Evolutionary conservation across 2,888 invertebrate species (phyloP).

Genomic region (Caenorhabditis sp.): DNA sequence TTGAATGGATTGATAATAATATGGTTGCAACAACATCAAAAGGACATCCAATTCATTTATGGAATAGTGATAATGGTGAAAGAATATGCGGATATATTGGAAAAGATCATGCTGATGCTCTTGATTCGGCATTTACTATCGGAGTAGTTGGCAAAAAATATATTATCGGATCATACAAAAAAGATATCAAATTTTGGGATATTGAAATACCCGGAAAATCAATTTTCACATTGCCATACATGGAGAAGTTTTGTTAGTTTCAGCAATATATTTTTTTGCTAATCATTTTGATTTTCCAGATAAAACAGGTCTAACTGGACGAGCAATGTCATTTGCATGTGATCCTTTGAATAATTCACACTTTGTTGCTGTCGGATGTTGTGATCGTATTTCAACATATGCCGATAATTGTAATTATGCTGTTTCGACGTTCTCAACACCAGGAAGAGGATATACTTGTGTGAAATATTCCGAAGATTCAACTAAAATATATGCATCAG

Average conservation of each 20-base stretch:
- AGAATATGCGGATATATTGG: constrained; percentile 14
- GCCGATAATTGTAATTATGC: constrained; percentile 17
- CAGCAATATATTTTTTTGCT: too few relatives aligned
- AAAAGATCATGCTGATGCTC: constrained; percentile 30
- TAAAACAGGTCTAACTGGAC: constrained; percentile 17
- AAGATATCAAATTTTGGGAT: constrained; percentile 31
- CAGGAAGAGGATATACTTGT: constrained; percentile 28
- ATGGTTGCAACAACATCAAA: constrained; percentile 13
- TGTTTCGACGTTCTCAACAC: constrained; percentile 14
- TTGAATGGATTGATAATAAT: constrained; percentile 12
- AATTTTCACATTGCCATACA: not conserved
- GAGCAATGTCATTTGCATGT: constrained; percentile 10
- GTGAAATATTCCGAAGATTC: constrained; percentile 17
- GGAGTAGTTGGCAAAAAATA: constrained; percentile 2
- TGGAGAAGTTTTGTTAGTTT: constrained; percentile 16
- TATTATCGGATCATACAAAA: constrained; percentile 19
- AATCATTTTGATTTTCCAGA: constrained; percentile 20
- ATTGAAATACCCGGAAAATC: constrained; percentile 11
- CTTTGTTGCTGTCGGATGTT: constrained; percentile 24
- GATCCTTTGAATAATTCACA: constrained; percentile 19
- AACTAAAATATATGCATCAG: constrained; percentile 26
- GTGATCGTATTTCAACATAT: constrained; percentile 11
- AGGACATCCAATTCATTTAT: constrained; percentile 33
- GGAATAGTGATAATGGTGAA: constrained; percentile 10
- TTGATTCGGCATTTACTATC: constrained; percentile 18